Percentiles rank a stretch among this genome's conserved stretches.
Evolutionary conservation across 2,888 invertebrate genomes (phyloP).

Genomic region (Dicranocentrus wangi): DNA sequence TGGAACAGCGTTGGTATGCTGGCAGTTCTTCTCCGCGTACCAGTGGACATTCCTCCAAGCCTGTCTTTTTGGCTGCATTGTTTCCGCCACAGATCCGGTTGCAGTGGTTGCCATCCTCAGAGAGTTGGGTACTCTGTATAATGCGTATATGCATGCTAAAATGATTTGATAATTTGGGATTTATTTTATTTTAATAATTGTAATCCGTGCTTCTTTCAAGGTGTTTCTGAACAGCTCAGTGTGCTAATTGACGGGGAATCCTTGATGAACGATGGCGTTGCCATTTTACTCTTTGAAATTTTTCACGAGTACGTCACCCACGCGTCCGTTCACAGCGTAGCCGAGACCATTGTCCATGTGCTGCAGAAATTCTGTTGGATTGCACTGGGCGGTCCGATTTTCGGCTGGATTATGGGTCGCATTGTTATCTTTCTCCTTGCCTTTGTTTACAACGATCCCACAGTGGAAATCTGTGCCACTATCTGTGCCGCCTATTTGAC

Average conservation of each 20-base stretch:
- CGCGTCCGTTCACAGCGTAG: neutral
- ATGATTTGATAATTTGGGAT: no score
- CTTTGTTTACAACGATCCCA: constrained; percentile 75
- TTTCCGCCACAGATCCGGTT: constrained; percentile 77
- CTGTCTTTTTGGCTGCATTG: constrained; percentile 75
- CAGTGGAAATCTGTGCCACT: constrained; percentile 76
- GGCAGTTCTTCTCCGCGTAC: constrained; percentile 71
- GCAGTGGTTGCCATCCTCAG: constrained; percentile 76
- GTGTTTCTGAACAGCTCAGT: constrained; percentile 74
- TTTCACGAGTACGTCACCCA: constrained; percentile 54
- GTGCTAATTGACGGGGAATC: constrained; percentile 77
- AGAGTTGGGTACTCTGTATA: constrained; percentile 74
- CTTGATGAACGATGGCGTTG: constrained; percentile 76
- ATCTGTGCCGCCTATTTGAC: constrained; percentile 75
- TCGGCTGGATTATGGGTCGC: constrained; percentile 75
- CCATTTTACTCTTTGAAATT: constrained; percentile 64
- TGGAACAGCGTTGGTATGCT: constrained; percentile 68
- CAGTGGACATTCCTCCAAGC: constrained; percentile 74
- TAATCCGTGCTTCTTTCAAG: no score
- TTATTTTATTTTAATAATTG: no score
- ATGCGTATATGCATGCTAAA: no score
- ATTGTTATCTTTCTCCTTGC: no score
- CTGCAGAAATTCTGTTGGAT: constrained; percentile 59
- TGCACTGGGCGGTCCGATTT: constrained; percentile 66
- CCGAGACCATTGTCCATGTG: constrained; percentile 47